Evolutionary conservation across 2,888 invertebrate genomes (phyloP).

Genomic region (Drosophila differens): DNA sequence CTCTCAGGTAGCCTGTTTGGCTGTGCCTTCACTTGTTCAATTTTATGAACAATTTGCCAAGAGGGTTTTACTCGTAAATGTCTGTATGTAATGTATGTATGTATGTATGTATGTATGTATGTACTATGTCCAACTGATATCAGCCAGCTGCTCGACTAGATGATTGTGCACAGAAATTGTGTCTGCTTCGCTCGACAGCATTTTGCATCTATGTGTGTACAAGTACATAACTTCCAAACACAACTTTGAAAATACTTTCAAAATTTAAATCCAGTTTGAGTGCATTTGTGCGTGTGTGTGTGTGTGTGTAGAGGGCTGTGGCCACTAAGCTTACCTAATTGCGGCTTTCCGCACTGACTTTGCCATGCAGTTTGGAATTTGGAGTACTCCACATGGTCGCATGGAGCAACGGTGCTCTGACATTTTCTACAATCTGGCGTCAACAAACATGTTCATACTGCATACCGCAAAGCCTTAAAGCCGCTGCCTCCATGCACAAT

Average conservation of each 20-base stretch:
- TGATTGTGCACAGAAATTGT: slow-evolving; percentile 24
- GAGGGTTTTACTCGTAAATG: neutral
- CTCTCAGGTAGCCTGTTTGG: slow-evolving; percentile 3
- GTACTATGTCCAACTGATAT: neutral
- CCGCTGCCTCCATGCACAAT: slow-evolving; percentile 13
- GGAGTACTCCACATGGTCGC: slow-evolving; percentile 4
- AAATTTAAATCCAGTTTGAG: neutral
- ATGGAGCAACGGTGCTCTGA: neutral
- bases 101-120: neutral
- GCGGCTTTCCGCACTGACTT: slow-evolving; percentile 57
- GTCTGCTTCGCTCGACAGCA: slow-evolving; percentile 9
- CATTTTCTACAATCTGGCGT: slow-evolving; percentile 12
- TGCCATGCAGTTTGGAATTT: slow-evolving; percentile 40
- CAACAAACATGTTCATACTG: neutral
- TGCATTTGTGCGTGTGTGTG: neutral
- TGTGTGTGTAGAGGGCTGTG: neutral
- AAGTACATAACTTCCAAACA: neutral
- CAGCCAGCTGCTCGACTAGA: neutral
- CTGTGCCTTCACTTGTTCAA: slow-evolving; percentile 6
- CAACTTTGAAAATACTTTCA: slow-evolving; percentile 2
- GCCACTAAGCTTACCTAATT: slow-evolving; percentile 55
- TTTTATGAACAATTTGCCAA: slow-evolving; percentile 27
- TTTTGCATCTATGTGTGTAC: neutral
- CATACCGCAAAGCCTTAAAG: neutral
- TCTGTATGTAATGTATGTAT: neutral